A percentile compares a stretch with the other conserved stretches of the same genome.
These are phyloP conservation scores for Drosophila rufa DNA, from an alignment of 1,140 invertebrate genomes.

Conservation along the genomic window DNA sequence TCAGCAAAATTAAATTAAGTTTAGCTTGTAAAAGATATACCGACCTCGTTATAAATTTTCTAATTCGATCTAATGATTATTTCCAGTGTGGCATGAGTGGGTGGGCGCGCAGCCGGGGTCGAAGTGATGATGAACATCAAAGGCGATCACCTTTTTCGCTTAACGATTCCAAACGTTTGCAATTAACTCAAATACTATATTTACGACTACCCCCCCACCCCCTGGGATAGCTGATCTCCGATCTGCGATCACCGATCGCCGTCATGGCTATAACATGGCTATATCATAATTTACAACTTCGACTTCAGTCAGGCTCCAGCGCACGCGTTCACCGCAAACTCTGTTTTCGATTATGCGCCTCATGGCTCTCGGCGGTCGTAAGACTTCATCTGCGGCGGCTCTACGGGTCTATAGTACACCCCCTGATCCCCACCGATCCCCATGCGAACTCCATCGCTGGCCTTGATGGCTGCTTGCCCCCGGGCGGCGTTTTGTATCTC, in stretches of 20 bases:
- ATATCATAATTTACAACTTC: conserved; percentile 77
- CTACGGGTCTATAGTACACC: neutral
- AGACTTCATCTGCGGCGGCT: conserved; percentile 37
- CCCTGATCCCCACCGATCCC: neutral
- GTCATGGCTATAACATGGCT: conserved; percentile 52
- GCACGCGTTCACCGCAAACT: conserved; percentile 71
- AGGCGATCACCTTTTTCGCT: conserved; percentile 47
- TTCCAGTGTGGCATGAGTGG: conserved; percentile 12
- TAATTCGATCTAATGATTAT: neutral
- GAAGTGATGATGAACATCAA: conserved; percentile 46
- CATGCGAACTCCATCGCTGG: conserved; percentile 33
- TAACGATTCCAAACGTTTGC: conserved; percentile 58
- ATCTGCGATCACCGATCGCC: conserved; percentile 21
- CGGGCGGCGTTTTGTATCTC: conserved; percentile 74
- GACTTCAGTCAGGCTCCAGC: conserved; percentile 59
- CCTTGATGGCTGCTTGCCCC: conserved; percentile 70
- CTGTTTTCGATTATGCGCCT: conserved; percentile 79
- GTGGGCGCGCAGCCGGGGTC: conserved; percentile 47
- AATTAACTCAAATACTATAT: conserved; percentile 74
- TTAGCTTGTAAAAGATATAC: neutral
- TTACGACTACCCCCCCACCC: conserved; percentile 25
- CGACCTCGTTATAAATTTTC: neutral
- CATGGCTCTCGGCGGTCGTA: conserved; percentile 61
- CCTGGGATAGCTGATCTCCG: conserved; percentile 6
- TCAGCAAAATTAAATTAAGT: neutral